Base-by-base conservation (phyloP, 2,113 vertebrate species). In the Grus americana region DNA sequence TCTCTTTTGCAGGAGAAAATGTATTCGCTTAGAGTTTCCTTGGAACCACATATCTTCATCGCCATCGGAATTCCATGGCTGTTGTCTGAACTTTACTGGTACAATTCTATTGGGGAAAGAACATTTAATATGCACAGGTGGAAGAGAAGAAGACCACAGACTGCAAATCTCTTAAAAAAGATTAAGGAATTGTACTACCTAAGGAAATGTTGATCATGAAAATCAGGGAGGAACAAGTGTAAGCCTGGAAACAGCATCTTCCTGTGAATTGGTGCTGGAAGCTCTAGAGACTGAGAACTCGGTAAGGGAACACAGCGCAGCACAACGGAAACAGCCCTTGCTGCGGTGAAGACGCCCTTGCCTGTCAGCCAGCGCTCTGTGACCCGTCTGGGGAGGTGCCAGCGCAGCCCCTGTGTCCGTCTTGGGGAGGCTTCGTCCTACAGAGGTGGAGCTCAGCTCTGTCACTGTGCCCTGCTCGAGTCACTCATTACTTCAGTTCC, bases 1-100 rank as follows among this genome's bases (percentile, higher is more conserved):
- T 75, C 83, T 96, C 62, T 87, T 97, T 92, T 97, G 70, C 89
- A 97, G 90, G 94, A 94, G 66, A 34, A 93, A 54, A 86, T 54
- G 76, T 34, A 14, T 24, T 65, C 79, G 52, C 10, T 15, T 66
- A 9, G 83, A 62, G 62, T 40, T 86, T 82, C 82, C 62, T 19
- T 17, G 92, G 76, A 92, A 40, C 89, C 42, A 15, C 42, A 6
- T 27, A 15, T 86, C 81, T 90, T 66, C 32, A 34, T 27, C 59
- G 74, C 67, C 47, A n/a, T 36, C 4, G 3, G 42, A 62, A 73
- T 75, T 57, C 85, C 24, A 8, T 20, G 55, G 65, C 83, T 44
- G 32, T 65, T 66, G n/a, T 12, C 47, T 54, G n/a, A 38, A 86
- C 49, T 79, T 57, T 32, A 16, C 57, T 66, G 63, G 52, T 42